Conservation (phyloP, 1,140 invertebrate genomes). For the Drosophila obscura region DNA sequence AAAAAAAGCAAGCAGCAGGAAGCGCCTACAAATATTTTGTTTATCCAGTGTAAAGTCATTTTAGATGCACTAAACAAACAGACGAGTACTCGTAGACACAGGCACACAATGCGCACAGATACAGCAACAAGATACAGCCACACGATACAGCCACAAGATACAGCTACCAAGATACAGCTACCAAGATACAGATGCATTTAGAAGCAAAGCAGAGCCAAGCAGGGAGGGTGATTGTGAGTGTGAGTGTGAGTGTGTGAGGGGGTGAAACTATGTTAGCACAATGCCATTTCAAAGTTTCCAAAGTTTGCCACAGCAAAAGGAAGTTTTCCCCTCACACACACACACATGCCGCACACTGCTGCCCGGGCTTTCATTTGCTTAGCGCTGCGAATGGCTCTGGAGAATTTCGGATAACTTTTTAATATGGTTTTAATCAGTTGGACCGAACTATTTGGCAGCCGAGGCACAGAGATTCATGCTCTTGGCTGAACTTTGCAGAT, state of each 20-base stretch:
- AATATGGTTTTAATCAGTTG: conserved; percentile 79
- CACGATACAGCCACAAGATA: conserved; percentile 3
- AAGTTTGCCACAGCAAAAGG: conserved; percentile 45
- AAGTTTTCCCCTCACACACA: conserved; percentile 30
- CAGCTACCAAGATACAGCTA: conserved; percentile 51
- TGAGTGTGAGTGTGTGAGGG: too few relatives aligned
- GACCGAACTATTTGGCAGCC: conserved; percentile 18
- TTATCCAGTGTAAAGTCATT: conserved; percentile 77
- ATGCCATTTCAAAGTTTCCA: conserved; percentile 53
- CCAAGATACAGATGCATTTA: conserved; percentile 53
- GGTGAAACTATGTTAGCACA: conserved; percentile 25
- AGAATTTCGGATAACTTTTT: conserved; percentile 70
- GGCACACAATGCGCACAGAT: too few relatives aligned
- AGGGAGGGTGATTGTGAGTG: too few relatives aligned
- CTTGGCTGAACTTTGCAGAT: not conserved
- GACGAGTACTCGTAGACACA: conserved; percentile 38
- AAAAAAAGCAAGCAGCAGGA: conserved; percentile 9
- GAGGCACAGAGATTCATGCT: conserved; percentile 52
- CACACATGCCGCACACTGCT: conserved; percentile 13
- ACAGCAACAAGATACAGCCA: conserved; percentile 13
- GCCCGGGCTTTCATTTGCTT: conserved; percentile 40
- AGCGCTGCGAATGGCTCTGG: conserved; percentile 34
- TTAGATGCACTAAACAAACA: conserved; percentile 71
- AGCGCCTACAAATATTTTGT: conserved; percentile 62
- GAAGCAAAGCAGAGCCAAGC: conserved; percentile 12